phyloP scores from a whole-genome alignment of 2,113 vertebrate species.

The Pogonocichla stellata region DNA sequence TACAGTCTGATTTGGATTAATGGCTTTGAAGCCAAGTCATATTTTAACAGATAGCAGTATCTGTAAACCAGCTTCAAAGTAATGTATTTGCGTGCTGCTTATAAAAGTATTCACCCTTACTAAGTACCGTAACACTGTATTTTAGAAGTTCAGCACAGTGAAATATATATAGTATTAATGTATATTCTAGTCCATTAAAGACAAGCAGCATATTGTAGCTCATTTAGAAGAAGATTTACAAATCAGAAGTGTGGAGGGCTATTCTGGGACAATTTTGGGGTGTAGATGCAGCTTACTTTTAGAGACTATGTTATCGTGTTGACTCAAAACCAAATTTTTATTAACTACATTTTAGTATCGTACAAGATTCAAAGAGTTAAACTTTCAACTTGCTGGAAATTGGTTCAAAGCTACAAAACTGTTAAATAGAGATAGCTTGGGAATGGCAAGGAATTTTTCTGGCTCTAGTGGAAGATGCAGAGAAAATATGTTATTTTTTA shows the following conservation, averaged over 20 bases:
- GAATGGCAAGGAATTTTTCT: neutral
- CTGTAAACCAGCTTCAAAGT: neutral
- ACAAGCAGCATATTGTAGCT: neutral
- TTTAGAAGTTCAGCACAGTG: neutral
- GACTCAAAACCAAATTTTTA: neutral
- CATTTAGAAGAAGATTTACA: neutral
- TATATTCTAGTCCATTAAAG: conserved; percentile 1
- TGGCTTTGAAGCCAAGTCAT: conserved; percentile 31
- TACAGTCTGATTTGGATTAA: conserved; percentile 62
- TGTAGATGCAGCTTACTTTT: neutral
- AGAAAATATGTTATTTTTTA: neutral
- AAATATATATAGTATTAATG: neutral
- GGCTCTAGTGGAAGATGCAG: neutral
- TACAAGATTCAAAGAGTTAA: neutral
- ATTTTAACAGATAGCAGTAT: neutral
- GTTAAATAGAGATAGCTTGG: neutral
- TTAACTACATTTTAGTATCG: neutral
- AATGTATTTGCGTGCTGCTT: neutral
- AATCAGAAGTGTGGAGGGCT: neutral
- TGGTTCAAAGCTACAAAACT: neutral
- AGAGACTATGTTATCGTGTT: neutral
- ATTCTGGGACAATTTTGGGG: neutral
- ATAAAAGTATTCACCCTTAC: neutral
- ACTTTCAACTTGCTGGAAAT: neutral
- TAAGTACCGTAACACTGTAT: neutral